These are phyloP conservation scores for Pseudoatta argentina DNA, from an alignment of 1,140 invertebrate genomes.

Conservation along the genomic window DNA sequence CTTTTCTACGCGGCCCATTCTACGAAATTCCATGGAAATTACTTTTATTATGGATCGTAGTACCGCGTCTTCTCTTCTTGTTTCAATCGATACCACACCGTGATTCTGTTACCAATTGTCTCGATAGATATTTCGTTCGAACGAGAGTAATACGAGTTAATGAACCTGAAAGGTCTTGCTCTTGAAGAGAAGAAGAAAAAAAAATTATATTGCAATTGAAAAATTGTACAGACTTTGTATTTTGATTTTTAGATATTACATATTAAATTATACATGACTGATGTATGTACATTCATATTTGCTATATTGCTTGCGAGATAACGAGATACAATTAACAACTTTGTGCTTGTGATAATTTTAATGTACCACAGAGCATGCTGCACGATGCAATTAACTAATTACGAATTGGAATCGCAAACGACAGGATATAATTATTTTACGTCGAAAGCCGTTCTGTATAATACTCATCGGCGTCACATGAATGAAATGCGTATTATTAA, in stretches of 20 bases:
- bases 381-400: slow-evolving; percentile 51
- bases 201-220: neutral
- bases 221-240: neutral
- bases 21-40: slow-evolving; percentile 67
- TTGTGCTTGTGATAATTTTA: slow-evolving; percentile 19
- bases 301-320: slow-evolving; percentile 11
- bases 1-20: slow-evolving; percentile 21
- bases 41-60: slow-evolving; percentile 41
- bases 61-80: neutral
- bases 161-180: slow-evolving; percentile 9
- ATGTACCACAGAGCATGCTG: neutral
- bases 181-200: neutral
- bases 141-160: slow-evolving; percentile 16
- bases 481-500: slow-evolving; percentile 60
- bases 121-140: slow-evolving; percentile 27
- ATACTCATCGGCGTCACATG: slow-evolving; percentile 31
- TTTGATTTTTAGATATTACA: neutral
- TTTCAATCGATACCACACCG: slow-evolving; percentile 36
- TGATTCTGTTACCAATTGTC: slow-evolving; percentile 52
- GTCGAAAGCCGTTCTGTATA: slow-evolving; percentile 27
- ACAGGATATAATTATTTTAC: slow-evolving; percentile 51
- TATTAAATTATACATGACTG: neutral
- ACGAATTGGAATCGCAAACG: slow-evolving; percentile 18
- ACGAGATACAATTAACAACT: slow-evolving; percentile 43
- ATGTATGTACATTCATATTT: neutral